Evolutionary conservation across 2,113 vertebrate genomes (phyloP).

Genomic region (Fulmarus glacialis): DNA sequence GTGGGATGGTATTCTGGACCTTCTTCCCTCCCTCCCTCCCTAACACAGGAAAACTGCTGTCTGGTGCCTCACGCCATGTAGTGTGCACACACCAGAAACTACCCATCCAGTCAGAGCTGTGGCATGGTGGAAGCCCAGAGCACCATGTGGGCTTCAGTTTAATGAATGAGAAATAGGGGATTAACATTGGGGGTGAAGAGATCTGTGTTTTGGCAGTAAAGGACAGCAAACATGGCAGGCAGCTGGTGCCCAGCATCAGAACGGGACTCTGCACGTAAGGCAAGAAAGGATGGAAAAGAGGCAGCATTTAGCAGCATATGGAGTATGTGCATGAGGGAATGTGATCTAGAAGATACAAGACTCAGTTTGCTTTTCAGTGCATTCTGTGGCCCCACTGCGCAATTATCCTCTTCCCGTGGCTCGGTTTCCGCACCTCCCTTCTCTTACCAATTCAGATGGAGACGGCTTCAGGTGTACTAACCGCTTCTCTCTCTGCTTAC

Average conservation of each 20-base stretch:
- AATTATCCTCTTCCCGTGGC: background rate
- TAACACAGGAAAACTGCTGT: background rate
- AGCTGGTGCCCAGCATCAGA: background rate
- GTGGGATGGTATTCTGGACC: background rate
- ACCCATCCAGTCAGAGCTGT: background rate
- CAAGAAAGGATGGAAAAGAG: background rate
- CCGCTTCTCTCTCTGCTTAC: background rate
- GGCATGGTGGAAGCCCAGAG: background rate
- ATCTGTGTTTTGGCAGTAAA: background rate
- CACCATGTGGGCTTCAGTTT: background rate
- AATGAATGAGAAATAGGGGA: background rate
- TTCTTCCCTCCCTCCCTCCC: background rate
- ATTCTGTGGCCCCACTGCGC: background rate
- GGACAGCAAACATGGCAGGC: background rate
- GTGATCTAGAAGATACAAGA: background rate
- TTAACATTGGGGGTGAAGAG: background rate
- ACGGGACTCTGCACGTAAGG: background rate
- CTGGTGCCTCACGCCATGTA: background rate
- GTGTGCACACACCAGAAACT: background rate
- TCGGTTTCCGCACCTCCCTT: background rate
- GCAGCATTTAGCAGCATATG: background rate
- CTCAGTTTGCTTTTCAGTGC: background rate
- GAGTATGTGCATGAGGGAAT: background rate
- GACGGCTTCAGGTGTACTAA: accelerated
- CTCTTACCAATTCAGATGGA: background rate